These are phyloP conservation scores for Drosophila buzzatii DNA, from an alignment of 2,888 invertebrate species.

Conservation along the genomic window DNA sequence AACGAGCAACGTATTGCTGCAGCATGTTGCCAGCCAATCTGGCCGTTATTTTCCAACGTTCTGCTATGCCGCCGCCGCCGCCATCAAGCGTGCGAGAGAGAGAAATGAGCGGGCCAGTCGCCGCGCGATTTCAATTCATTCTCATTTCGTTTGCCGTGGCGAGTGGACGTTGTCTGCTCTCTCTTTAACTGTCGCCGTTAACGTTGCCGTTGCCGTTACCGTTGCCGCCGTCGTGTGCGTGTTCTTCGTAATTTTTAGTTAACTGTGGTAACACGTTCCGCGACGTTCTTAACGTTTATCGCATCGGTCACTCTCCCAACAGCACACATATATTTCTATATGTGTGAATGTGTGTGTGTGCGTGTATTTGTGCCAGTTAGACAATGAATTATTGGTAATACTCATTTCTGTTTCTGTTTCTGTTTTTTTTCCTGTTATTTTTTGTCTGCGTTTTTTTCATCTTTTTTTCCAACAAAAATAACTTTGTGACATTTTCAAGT, in stretches of 20 bases:
- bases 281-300: conserved; percentile 54
- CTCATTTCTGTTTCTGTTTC: conserved; percentile 17
- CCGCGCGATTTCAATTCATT: conserved; percentile 41
- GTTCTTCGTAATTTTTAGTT: conserved; percentile 42
- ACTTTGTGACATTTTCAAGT: conserved; percentile 28
- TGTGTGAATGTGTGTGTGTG: conserved; percentile 7
- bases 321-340: neutral
- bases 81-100: conserved; percentile 13
- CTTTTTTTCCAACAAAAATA: conserved; percentile 36
- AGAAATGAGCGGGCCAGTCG: conserved; percentile 19
- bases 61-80: conserved; percentile 13
- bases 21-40: conserved; percentile 27
- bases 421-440: conserved; percentile 14
- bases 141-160: conserved; percentile 61
- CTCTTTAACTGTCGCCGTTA: conserved; percentile 24
- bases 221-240: conserved; percentile 17
- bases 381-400: conserved; percentile 62
- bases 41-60: conserved; percentile 18
- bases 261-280: conserved; percentile 55
- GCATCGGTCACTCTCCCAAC: conserved; percentile 18
- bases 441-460: neutral
- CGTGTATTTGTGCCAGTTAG: conserved; percentile 45
- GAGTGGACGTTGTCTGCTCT: conserved; percentile 49
- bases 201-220: conserved; percentile 33
- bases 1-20: neutral